Percentiles rank a stretch among this genome's conserved stretches.
Conservation (phyloP, 2,888 invertebrate species). For the Tridacna gigas region DNA sequence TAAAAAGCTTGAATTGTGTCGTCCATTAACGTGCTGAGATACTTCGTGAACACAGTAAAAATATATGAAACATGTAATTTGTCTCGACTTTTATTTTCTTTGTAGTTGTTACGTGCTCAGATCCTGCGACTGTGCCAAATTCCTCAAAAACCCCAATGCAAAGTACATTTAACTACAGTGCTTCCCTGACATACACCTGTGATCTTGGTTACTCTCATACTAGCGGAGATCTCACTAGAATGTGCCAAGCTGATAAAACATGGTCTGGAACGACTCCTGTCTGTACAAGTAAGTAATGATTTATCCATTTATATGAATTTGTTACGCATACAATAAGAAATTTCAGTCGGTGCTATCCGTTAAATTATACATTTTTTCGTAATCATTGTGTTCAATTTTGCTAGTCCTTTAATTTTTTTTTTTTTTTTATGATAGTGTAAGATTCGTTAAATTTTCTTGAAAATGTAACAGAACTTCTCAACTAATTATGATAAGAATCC, state of each 20-base stretch:
- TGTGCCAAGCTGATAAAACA: slow-evolving; percentile 23
- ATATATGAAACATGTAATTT: no score
- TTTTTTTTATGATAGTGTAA: no score
- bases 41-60: no score
- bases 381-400: no score
- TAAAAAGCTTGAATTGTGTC: no score
- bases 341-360: background rate
- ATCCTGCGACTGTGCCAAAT: slow-evolving; percentile 9
- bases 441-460: no score
- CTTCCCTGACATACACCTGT: slow-evolving; percentile 43
- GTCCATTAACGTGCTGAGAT: no score
- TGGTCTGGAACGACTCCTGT: slow-evolving; percentile 40
- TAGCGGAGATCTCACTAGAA: slow-evolving; percentile 37
- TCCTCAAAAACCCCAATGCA: slow-evolving; percentile 23
- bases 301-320: background rate
- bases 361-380: background rate
- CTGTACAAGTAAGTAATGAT: slow-evolving; percentile 39
- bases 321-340: background rate
- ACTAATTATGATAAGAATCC: no score
- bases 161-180: slow-evolving; percentile 13
- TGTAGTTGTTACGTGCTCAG: slow-evolving; percentile 34
- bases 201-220: slow-evolving; percentile 34
- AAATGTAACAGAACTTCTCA: no score
- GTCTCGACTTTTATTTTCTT: background rate
- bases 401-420: no score